Evolutionary conservation across 2,797 vertebrate species (phyloP), one percentile per base, ranked within the genome.

Genomic region (Cyclura pinguis): DNA sequence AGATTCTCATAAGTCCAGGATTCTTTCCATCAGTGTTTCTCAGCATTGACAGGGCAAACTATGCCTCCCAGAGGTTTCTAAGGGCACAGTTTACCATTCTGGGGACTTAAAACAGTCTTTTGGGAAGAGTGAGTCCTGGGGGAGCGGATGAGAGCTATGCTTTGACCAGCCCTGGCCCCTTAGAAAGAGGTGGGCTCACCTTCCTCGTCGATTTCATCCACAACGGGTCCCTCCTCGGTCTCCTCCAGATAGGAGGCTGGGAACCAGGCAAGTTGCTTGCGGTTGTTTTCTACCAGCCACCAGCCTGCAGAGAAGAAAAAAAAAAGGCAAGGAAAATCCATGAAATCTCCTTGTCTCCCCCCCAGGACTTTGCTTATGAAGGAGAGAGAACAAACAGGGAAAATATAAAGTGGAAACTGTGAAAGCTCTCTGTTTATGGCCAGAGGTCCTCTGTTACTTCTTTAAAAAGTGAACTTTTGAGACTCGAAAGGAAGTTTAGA

Each of bases 281-380:
- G 94, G 78, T 98, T 93, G 0, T 98, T 99, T 92, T 98, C 98
- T 90, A 99, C 99, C 85, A 99, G 97, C 99, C 99, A 99, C 99
- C 99, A 99, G 0, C 99, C 99, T 99, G 95, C 86, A 89, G 9
- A 62, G 59, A 5, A 57, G 3, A 35, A 55, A 18, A n/a, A 77
- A 72, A 24, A n/a, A 57, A 0, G 1, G 24, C 16, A 42, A 22
- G 20, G 20, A 22, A 62, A 62, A 62, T 62, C 18, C 20, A 62
- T 62, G 20, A 62, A 35, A n/a, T 10, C 1, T 9, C 14, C 27
- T n/a, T 69, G 35, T 0, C 29, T 24, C 20, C 14, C 81, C n/a
- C n/a, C 52, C n/a, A 38, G 52, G 32, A 24, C 52, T 52, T 82
- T 82, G 29, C n/a, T 59, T 57, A 32, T 52, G 80, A 4, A 9